A percentile compares a stretch with the other conserved stretches of the same genome.
Conservation (phyloP, 2,113 vertebrate genomes). For the Nothocercus nigrocapillus region DNA sequence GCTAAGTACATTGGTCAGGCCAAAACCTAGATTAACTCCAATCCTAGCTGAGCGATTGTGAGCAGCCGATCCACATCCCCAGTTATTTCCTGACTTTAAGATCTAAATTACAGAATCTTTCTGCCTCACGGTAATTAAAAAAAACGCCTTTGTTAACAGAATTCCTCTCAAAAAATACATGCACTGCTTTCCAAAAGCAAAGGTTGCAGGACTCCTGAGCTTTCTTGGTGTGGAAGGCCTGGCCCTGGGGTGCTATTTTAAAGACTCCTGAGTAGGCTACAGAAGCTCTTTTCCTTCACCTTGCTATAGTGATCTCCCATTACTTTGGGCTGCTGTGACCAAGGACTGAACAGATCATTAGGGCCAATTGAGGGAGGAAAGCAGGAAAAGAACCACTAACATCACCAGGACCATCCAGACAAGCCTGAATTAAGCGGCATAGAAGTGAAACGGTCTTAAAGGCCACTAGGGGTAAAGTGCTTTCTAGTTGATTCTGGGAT, state of each 20-base stretch:
- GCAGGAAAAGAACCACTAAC: neutral
- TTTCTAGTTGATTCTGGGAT: neutral
- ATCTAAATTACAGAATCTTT: neutral
- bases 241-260: neutral
- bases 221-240: rapidly evolving
- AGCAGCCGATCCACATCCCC: neutral
- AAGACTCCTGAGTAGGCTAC: neutral
- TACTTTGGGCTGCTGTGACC: neutral
- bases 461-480: neutral
- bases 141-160: neutral
- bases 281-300: neutral
- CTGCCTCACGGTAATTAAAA: neutral
- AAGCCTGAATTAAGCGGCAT: neutral
- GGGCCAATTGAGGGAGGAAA: neutral
- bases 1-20: conserved; percentile 30
- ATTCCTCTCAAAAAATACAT: neutral
- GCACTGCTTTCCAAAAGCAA: neutral
- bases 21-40: conserved; percentile 61
- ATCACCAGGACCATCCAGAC: neutral
- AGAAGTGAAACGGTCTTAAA: neutral
- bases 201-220: rapidly evolving
- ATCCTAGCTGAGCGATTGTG: neutral
- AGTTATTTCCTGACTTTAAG: neutral
- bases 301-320: neutral
- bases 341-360: neutral